phyloP scores from a whole-genome alignment of 2,797 vertebrate species.

The Spinibarbus caldwelli region DNA sequence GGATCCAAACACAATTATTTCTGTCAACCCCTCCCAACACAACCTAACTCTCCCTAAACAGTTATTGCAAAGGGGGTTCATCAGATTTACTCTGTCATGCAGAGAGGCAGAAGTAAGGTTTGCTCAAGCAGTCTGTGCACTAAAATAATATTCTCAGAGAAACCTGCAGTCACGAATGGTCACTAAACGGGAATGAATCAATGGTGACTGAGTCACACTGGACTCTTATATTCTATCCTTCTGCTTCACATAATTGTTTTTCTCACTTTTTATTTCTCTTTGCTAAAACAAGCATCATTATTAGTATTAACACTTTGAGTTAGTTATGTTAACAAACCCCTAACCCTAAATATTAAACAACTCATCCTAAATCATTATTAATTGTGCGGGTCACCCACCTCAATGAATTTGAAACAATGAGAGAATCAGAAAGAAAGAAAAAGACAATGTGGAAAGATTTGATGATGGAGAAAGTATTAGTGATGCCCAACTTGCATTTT shows the following conservation, averaged over 20 bases:
- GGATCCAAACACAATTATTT: slow-evolving; percentile 74
- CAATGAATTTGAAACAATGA: background rate
- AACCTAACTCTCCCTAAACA: slow-evolving; percentile 15
- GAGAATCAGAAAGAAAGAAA: no score
- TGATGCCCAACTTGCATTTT: no score
- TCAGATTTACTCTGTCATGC: background rate
- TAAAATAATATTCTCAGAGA: background rate
- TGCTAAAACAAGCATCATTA: background rate
- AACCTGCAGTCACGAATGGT: slow-evolving; percentile 9
- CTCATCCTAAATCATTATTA: background rate
- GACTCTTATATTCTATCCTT: background rate
- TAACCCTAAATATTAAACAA: background rate
- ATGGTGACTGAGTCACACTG: slow-evolving; percentile 4
- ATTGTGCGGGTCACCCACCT: background rate
- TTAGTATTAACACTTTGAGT: background rate
- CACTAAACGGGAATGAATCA: slow-evolving; percentile 19
- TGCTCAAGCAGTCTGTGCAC: background rate
- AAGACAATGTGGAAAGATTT: no score
- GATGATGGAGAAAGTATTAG: no score
- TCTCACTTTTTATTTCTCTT: background rate
- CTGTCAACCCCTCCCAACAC: slow-evolving; percentile 53
- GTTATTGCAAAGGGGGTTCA: slow-evolving; percentile 7
- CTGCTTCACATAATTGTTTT: background rate
- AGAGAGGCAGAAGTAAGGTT: slow-evolving; percentile 7
- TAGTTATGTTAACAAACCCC: background rate